Evolutionary conservation across 2,797 vertebrate species (phyloP).

Genomic region (Synanceia verrucosa): DNA sequence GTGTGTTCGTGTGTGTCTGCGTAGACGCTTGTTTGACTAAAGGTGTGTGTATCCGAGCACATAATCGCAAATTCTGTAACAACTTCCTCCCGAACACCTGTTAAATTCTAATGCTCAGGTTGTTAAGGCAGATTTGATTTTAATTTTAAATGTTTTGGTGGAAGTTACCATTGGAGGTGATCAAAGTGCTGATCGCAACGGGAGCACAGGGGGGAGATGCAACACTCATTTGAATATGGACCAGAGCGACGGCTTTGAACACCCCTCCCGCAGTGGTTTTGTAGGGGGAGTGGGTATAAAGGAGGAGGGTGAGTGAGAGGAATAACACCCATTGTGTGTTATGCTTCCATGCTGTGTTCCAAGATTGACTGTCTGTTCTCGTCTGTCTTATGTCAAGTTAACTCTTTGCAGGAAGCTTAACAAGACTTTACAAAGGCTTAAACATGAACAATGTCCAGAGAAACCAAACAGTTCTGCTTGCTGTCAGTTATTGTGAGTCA

Average conservation of each 20-base stretch:
- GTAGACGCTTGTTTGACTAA: constrained; percentile 41
- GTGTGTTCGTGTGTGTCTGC: constrained; percentile 41
- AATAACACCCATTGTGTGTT: constrained; percentile 75
- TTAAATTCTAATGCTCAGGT: constrained; percentile 83
- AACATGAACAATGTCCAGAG: constrained; percentile 8
- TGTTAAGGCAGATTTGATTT: constrained; percentile 82
- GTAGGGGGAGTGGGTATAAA: constrained; percentile 20
- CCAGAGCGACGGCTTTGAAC: constrained; percentile 79
- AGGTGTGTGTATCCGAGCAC: constrained; percentile 69
- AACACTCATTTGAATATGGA: constrained; percentile 81
- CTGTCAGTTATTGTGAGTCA: constrained; percentile 9
- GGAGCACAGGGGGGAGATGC: constrained; percentile 63
- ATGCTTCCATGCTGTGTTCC: constrained; percentile 55
- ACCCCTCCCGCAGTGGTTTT: constrained; percentile 62
- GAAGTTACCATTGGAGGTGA: constrained; percentile 77
- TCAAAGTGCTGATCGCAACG: constrained; percentile 78
- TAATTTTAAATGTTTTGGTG: constrained; percentile 82
- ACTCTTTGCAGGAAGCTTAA: constrained; percentile 40
- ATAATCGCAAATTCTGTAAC: constrained; percentile 82
- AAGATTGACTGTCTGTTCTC: constrained; percentile 52
- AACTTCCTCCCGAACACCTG: constrained; percentile 81
- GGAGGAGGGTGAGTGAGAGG: constrained; percentile 50
- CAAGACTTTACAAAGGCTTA: constrained; percentile 25
- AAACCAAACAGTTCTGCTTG: constrained; percentile 1
- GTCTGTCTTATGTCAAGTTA: constrained; percentile 55